These are phyloP conservation scores for Zophobas morio DNA, from an alignment of 1,140 invertebrate species.

Conservation along the genomic window DNA sequence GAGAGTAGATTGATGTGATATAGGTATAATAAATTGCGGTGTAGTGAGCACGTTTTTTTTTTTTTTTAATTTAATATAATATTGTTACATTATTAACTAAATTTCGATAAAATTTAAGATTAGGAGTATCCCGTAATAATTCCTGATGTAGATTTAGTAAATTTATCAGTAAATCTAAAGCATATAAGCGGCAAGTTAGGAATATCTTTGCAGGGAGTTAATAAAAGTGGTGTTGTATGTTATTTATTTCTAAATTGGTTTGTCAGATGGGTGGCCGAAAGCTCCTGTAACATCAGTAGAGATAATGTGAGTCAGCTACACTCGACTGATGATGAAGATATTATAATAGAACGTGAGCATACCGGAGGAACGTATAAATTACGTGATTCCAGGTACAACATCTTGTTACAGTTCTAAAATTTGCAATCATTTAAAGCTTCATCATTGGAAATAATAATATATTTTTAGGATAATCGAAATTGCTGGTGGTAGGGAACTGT, in stretches of 20 bases:
- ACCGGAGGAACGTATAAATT: slow-evolving; percentile 68
- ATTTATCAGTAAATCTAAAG: too few relatives aligned
- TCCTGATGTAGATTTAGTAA: too few relatives aligned
- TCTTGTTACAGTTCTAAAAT: not conserved
- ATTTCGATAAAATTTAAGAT: too few relatives aligned
- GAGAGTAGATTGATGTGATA: too few relatives aligned
- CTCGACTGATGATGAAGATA: slow-evolving; percentile 67
- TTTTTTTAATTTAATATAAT: too few relatives aligned
- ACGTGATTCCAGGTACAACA: slow-evolving; percentile 65
- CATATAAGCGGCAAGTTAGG: too few relatives aligned
- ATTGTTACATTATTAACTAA: too few relatives aligned
- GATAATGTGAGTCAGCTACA: slow-evolving; percentile 62
- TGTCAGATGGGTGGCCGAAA: slow-evolving; percentile 65
- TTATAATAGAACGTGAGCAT: slow-evolving; percentile 64
- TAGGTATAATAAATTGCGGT: too few relatives aligned
- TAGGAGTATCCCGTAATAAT: too few relatives aligned
- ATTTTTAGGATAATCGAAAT: slow-evolving; percentile 87
- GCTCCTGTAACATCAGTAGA: slow-evolving; percentile 64
- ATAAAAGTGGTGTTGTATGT: not conserved
- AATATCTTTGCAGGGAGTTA: too few relatives aligned
- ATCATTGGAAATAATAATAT: slow-evolving; percentile 8
- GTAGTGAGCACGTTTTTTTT: too few relatives aligned
- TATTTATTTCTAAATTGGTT: slow-evolving; percentile 25
- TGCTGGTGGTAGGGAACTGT: slow-evolving; percentile 88
- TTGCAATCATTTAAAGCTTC: not conserved